phyloP scores from a whole-genome alignment of 2,113 vertebrate species.

The Labeo rohita region DNA sequence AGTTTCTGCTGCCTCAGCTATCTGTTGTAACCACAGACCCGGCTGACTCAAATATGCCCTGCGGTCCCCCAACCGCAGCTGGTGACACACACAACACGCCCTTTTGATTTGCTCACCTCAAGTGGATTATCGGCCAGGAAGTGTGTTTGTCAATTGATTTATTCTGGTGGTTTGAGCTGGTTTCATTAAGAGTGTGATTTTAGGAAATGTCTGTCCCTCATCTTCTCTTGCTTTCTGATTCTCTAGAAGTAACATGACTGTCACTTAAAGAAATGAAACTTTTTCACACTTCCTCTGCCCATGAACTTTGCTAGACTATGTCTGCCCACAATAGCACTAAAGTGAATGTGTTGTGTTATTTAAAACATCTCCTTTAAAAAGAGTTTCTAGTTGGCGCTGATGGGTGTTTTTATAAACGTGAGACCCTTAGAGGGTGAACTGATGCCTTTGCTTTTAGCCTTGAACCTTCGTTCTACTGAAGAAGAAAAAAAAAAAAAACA shows the following conservation, averaged over 20 bases:
- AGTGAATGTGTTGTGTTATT: not conserved
- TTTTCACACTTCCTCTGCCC: not conserved
- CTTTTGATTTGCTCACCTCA: conserved; percentile 31
- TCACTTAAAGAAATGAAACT: not conserved
- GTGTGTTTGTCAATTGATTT: conserved; percentile 36
- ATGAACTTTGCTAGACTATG: not conserved
- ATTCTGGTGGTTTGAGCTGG: not conserved
- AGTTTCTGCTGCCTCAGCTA: conserved; percentile 58
- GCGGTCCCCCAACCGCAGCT: conserved; percentile 43
- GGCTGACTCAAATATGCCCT: conserved; percentile 59
- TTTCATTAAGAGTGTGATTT: conserved; percentile 12
- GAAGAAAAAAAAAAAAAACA: not conserved
- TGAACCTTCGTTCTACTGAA: not conserved
- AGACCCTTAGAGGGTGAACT: not conserved
- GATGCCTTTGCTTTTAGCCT: not conserved
- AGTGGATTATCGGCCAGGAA: conserved; percentile 51
- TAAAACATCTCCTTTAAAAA: not conserved
- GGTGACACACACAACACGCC: conserved; percentile 55
- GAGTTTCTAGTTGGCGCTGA: not conserved
- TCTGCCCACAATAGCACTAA: not conserved
- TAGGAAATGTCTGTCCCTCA: not conserved
- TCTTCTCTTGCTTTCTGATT: not conserved
- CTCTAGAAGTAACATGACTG: not conserved
- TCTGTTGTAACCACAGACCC: conserved; percentile 63
- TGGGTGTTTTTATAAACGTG: not conserved